phyloP scores from a whole-genome alignment of 1,140 invertebrate species.

The Berghia stephanieae region DNA sequence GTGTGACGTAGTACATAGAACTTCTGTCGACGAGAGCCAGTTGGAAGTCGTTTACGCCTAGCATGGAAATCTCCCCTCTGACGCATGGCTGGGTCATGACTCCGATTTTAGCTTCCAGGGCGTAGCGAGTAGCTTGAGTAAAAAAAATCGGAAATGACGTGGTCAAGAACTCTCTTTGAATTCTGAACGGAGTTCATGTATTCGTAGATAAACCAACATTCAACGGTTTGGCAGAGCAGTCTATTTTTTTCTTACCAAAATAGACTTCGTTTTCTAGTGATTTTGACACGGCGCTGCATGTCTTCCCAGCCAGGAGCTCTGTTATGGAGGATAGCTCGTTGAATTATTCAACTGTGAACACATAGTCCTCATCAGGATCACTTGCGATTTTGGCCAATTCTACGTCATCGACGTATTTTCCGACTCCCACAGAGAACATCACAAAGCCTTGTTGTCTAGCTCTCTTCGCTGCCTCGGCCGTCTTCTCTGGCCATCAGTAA shows the following conservation, averaged over 20 bases:
- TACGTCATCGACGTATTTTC: slow-evolving; percentile 26
- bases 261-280: neutral
- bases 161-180: neutral
- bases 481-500: slow-evolving; percentile 34
- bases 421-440: slow-evolving; percentile 50
- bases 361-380: slow-evolving; percentile 35
- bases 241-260: neutral
- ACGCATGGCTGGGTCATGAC: slow-evolving; percentile 25
- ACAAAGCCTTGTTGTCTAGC: slow-evolving; percentile 37
- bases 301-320: slow-evolving; percentile 27
- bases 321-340: slow-evolving; percentile 27
- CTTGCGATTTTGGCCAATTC: slow-evolving; percentile 39
- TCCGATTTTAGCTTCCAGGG: slow-evolving; percentile 1
- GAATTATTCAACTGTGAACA: slow-evolving; percentile 36
- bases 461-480: slow-evolving; percentile 35
- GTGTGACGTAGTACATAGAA: neutral
- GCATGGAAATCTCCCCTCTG: neutral
- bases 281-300: slow-evolving; percentile 12
- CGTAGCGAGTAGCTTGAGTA: neutral
- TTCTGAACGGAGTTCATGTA: neutral
- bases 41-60: neutral
- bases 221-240: neutral
- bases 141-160: slow-evolving; percentile 1
- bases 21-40: neutral
- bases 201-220: slow-evolving; percentile 25